Conservation (phyloP, 2,113 vertebrate species). For the Hemiscyllium ocellatum region DNA sequence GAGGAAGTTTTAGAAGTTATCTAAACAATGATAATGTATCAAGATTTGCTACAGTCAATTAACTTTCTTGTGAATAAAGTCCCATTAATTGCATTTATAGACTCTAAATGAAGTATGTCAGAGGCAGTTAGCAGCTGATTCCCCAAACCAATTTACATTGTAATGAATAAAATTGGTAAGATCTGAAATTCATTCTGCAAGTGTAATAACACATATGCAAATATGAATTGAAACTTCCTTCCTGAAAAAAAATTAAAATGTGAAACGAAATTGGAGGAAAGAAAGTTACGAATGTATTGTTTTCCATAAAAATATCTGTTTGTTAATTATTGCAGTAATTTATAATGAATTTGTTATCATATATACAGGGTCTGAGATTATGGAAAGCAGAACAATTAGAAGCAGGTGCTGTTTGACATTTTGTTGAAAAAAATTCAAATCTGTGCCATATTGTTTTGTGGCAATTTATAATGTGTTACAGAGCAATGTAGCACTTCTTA, state of each 20-base stretch:
- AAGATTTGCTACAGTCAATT: conserved; percentile 55
- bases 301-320: background rate
- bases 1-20: conserved; percentile 60
- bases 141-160: conserved; percentile 68
- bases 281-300: background rate
- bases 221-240: conserved; percentile 45
- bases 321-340: background rate
- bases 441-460: conserved; percentile 50
- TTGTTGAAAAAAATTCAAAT: conserved; percentile 37
- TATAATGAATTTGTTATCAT: background rate
- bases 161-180: conserved; percentile 64
- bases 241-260: conserved; percentile 47
- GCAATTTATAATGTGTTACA: conserved; percentile 51
- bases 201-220: conserved; percentile 49
- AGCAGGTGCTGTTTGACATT: conserved; percentile 10
- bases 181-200: conserved; percentile 53
- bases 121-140: conserved; percentile 60
- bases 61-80: conserved; percentile 61
- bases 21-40: conserved; percentile 57
- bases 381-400: background rate
- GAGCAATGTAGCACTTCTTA: conserved; percentile 50
- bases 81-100: conserved; percentile 70
- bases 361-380: background rate
- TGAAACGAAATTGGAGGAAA: conserved; percentile 1
- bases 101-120: conserved; percentile 63